These are phyloP conservation scores for Folsomia manolachei DNA, from an alignment of 2,888 invertebrate species.

Conservation along the genomic window DNA sequence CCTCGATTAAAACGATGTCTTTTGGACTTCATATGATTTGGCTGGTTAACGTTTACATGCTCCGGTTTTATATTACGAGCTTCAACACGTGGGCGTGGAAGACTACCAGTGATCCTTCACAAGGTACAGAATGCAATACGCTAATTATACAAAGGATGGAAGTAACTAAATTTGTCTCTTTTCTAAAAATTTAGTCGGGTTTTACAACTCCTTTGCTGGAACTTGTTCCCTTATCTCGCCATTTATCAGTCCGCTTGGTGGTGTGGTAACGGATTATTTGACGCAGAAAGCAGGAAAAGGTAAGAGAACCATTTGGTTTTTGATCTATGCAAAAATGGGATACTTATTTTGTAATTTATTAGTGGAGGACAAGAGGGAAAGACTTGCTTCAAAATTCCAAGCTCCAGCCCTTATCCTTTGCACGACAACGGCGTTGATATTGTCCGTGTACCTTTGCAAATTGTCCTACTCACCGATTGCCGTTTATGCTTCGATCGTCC, in stretches of 20 bases:
- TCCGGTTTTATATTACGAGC: background rate
- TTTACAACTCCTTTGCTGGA: constrained; percentile 1
- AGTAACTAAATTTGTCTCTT: too few relatives aligned
- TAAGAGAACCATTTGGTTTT: too few relatives aligned
- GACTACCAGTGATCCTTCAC: background rate
- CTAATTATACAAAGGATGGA: too few relatives aligned
- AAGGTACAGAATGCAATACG: too few relatives aligned
- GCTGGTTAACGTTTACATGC: background rate
- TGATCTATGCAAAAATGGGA: too few relatives aligned
- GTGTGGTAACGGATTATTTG: background rate
- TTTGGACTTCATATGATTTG: constrained; percentile 1
- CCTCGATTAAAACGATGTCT: background rate
- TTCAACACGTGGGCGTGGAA: constrained; percentile 1
- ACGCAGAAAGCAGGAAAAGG: background rate
- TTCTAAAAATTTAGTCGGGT: background rate
- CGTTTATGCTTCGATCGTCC: background rate
- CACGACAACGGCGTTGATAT: background rate
- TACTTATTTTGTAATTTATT: too few relatives aligned
- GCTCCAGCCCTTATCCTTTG: background rate
- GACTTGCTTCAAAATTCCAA: constrained; percentile 3
- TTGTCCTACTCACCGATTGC: background rate
- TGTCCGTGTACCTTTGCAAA: background rate
- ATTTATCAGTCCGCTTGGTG: background rate
- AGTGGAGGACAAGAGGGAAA: background rate
- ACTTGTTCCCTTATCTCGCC: background rate